Base-by-base conservation (phyloP, 2,113 vertebrate genomes). In the Microtus oregoni region DNA sequence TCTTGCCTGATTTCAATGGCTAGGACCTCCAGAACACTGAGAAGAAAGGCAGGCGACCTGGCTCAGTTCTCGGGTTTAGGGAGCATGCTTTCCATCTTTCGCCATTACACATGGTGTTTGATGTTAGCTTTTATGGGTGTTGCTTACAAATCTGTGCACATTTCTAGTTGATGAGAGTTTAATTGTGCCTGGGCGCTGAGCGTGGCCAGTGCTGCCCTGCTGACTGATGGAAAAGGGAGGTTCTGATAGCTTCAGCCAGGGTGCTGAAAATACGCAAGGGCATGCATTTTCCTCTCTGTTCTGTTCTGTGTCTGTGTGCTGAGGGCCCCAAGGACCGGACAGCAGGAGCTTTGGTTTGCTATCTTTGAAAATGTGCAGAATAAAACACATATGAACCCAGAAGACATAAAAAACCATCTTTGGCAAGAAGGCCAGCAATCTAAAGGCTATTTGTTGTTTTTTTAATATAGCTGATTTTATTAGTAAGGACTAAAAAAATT, bases 401-500 rank as follows among this genome's bases (percentile, higher is more conserved):
- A 83, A 92, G 50, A 76, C 24, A 12, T 0, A 77, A 38, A 91
- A 91, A 44, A 1, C 14, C 19, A 32, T 55, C 52, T 91, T 93
- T 93, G 77, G 7, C 8, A 86, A 91, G 55, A 90, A 93, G 28
- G 32, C 9, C 1, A 58, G 72, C 52, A 58, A 52, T 78, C 78
- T 89, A 89, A 78, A 67, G 61, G 79, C 47, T 86, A 58, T 58
- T 58, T 0, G 52, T 17, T 55, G 15, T 17, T 4, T 86, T 92
- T 95, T 89, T 90, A 89, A 19, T 86, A 38, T 91, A 72, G 61
- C 4, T 79, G 12, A 91, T 81, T 96, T 97, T 95, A 96, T 90
- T 97, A 88, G 89, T 92, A 90, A 92, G 32, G 35, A 92, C 67
- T 88, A 89, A 92, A 89, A 95, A 94, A 94, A 65, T 82, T 61